These are phyloP conservation scores for Ormyrus thymus DNA, from an alignment of 2,888 invertebrate genomes.

Conservation along the genomic window DNA sequence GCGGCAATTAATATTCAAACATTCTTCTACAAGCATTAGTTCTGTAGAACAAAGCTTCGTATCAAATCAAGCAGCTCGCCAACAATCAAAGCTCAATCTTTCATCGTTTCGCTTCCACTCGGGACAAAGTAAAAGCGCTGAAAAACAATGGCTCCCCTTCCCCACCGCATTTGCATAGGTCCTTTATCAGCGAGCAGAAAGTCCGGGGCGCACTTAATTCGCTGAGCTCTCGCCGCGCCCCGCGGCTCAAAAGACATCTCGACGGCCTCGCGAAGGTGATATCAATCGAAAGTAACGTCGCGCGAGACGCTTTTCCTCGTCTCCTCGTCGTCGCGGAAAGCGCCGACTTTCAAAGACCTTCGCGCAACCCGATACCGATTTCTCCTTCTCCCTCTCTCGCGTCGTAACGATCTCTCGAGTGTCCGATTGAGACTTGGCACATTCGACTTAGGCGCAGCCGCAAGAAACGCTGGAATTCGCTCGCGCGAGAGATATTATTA, in stretches of 20 bases:
- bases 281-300: conserved; percentile 27
- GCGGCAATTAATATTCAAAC: too few relatives aligned
- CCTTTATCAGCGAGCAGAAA: neutral
- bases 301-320: neutral
- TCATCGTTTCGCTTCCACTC: neutral
- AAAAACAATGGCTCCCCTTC: neutral
- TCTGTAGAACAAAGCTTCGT: too few relatives aligned
- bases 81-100: too few relatives aligned
- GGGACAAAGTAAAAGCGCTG: neutral
- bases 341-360: conserved; percentile 30
- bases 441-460: too few relatives aligned
- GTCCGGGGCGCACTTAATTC: neutral
- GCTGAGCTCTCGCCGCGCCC: neutral
- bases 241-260: too few relatives aligned
- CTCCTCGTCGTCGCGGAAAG: conserved; percentile 10
- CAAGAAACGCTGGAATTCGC: too few relatives aligned
- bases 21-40: too few relatives aligned
- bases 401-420: conserved; percentile 23
- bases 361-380: neutral
- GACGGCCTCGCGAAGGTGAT: conserved; percentile 7
- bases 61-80: too few relatives aligned
- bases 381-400: conserved; percentile 32
- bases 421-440: neutral
- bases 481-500: too few relatives aligned
- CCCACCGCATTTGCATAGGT: neutral